These are phyloP conservation scores for Temnothorax longispinosus DNA, from an alignment of 1,140 invertebrate genomes.

Conservation along the genomic window DNA sequence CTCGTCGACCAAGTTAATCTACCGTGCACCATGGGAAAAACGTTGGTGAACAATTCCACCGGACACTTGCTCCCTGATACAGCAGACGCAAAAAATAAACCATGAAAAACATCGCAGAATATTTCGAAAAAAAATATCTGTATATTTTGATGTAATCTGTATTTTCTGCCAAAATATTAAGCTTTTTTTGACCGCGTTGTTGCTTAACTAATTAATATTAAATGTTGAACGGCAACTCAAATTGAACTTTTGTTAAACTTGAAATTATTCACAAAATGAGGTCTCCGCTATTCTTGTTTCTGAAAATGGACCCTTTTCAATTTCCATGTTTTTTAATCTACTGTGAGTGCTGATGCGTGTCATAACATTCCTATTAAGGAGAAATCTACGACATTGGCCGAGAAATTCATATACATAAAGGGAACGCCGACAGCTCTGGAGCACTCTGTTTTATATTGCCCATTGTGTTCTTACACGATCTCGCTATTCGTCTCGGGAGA, in stretches of 20 bases:
- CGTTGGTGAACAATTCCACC: conserved; percentile 27
- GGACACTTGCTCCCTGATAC: background rate
- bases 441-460: conserved; percentile 27
- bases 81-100: background rate
- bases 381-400: conserved; percentile 24
- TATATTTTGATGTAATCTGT: background rate
- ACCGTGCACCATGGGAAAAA: conserved; percentile 66
- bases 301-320: background rate
- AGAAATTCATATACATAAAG: background rate
- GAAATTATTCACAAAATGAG: background rate
- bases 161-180: background rate
- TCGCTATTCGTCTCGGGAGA: conserved; percentile 50
- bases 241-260: background rate
- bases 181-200: background rate
- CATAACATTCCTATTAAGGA: background rate
- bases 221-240: background rate
- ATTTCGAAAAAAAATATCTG: background rate
- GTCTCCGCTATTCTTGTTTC: background rate
- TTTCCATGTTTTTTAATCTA: background rate
- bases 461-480: conserved; percentile 41
- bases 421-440: conserved; percentile 2
- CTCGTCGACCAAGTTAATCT: conserved; percentile 67
- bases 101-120: background rate
- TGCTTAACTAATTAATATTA: background rate
- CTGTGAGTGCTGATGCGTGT: background rate